Evolutionary conservation across 2,113 vertebrate species (phyloP).

Genomic region (Xiphorhynchus elegans): DNA sequence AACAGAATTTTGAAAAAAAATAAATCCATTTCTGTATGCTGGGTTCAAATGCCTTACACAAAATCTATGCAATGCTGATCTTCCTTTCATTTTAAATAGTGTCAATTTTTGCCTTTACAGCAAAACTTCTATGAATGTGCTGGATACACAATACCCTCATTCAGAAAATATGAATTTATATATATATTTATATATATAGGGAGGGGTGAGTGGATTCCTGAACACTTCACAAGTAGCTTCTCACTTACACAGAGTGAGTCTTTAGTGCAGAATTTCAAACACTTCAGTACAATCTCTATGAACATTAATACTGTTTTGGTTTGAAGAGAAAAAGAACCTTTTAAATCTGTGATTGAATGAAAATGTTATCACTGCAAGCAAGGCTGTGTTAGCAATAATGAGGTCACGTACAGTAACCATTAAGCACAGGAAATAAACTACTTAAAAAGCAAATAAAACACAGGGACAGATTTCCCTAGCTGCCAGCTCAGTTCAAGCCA

Average conservation of each 20-base stretch:
- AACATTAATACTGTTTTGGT: not conserved
- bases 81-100: not conserved
- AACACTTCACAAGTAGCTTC: not conserved
- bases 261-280: not conserved
- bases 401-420: not conserved
- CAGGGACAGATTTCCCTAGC: not conserved
- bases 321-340: not conserved
- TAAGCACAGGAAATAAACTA: not conserved
- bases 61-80: rapidly evolving
- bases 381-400: not conserved
- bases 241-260: not conserved
- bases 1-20: no score
- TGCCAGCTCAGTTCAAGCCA: not conserved
- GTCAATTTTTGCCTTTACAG: not conserved
- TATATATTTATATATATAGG: not conserved
- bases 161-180: not conserved
- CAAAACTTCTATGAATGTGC: not conserved
- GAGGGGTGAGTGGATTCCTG: not conserved
- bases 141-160: not conserved
- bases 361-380: not conserved
- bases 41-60: not conserved
- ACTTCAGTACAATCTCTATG: not conserved
- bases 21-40: rapidly evolving
- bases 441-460: slow-evolving; percentile 8
- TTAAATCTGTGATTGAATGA: not conserved